Evolutionary conservation across 1,140 invertebrate species (phyloP), one percentile per base, ranked within the genome.

Genomic region (Andricus grossulariae): DNA sequence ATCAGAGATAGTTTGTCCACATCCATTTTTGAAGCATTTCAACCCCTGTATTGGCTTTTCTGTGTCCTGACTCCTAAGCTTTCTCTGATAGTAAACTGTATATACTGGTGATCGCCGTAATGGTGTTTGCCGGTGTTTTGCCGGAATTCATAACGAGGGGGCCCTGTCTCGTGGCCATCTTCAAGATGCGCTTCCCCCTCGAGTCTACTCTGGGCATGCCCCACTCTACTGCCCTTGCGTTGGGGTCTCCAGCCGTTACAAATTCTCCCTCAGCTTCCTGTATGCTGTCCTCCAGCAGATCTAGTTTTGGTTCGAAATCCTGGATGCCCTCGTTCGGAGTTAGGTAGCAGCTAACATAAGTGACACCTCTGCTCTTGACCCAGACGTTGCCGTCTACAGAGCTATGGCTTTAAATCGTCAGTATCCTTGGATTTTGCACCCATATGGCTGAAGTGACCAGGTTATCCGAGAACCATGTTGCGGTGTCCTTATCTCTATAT

Each of bases 61-160:
- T 19, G 6, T 32, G 32, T 19, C 19, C 18, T 21, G 12, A 21
- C 11, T 21, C 10, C 1, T 18, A 2, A 1, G 19, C 25, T 21
- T 4, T 3, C 21, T 19, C 18, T 11, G 0, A 80, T 60, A 5
- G 49, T 21, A 54, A 82, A 80, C 10, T 32, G 39, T 13, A 90
- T 87, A 71, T 87, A 82, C 21, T 82, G 83, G 55, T 88, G 85
- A 54, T 90, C 86, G 16, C 86, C 8, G 78, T 70, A 3, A 19
- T 55, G 18, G 71, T 55, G 49, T 50, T 55, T 1, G 80, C 83
- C 18, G 73, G 66, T 0, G 71, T 71, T 0, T 50, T n/a, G 6
- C 80, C 80, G 6, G 18, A 76, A 32, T 82, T 81, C 8, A 79
- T 51, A 13, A 82, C 72, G 13, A 52, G 55, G 25, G 78, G 78